Conservation (phyloP, 2,888 invertebrate species). For the Platerodrilus igneus region DNA sequence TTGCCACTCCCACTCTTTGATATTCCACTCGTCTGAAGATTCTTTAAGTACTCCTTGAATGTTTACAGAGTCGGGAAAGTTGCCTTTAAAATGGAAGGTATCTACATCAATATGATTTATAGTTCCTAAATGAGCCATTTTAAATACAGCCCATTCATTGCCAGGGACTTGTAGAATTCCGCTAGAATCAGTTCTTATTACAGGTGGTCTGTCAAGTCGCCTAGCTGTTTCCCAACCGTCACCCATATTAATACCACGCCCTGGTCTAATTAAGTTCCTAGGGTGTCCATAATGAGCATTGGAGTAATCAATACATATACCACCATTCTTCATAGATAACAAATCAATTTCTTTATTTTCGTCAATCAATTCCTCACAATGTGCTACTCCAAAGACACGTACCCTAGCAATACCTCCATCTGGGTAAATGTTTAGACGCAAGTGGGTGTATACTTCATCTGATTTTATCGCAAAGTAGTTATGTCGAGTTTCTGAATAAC, state of each 20-base stretch:
- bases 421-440: constrained; percentile 59
- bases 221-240: constrained; percentile 67
- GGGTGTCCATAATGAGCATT: constrained; percentile 65
- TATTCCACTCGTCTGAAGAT: constrained; percentile 40
- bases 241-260: constrained; percentile 53
- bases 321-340: constrained; percentile 53
- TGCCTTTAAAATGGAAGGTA: constrained; percentile 61
- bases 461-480: constrained; percentile 55
- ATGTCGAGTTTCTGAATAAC: constrained; percentile 55
- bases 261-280: constrained; percentile 55
- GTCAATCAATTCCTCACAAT: constrained; percentile 34
- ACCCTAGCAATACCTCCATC: constrained; percentile 62
- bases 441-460: constrained; percentile 54
- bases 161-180: constrained; percentile 57
- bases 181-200: constrained; percentile 52
- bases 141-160: constrained; percentile 60
- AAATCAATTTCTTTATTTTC: constrained; percentile 48
- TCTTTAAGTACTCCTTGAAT: constrained; percentile 51
- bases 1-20: constrained; percentile 44
- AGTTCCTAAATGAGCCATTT: constrained; percentile 53
- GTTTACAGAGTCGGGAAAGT: constrained; percentile 58
- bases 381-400: constrained; percentile 54
- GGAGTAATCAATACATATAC: constrained; percentile 54
- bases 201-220: constrained; percentile 55
- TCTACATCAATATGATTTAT: constrained; percentile 54